phyloP scores from a whole-genome alignment of 2,888 invertebrate species.

The Prosopocoilus inquinatus region DNA sequence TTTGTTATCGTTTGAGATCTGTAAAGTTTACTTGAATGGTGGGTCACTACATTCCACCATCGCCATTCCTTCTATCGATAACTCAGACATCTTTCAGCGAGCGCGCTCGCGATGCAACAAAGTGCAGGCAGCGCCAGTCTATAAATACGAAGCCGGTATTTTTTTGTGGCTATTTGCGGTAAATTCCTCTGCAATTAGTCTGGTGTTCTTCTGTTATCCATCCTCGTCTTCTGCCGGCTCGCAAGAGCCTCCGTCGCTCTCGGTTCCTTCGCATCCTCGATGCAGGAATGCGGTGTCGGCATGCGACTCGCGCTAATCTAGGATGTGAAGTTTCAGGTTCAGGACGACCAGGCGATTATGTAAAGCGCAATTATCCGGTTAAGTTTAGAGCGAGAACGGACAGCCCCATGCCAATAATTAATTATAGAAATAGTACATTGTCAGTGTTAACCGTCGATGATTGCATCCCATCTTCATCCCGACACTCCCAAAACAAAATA shows the following conservation, averaged over 20 bases:
- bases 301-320: constrained; percentile 29
- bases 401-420: constrained; percentile 19
- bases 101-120: constrained; percentile 6
- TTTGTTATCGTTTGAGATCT: no score
- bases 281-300: constrained; percentile 28
- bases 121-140: constrained; percentile 17
- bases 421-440: neutral
- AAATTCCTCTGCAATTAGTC: constrained; percentile 38
- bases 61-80: constrained; percentile 3
- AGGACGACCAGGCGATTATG: constrained; percentile 26
- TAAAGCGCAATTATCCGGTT: constrained; percentile 28
- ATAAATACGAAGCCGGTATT: constrained; percentile 26
- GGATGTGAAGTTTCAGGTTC: constrained; percentile 30
- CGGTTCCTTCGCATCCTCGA: constrained; percentile 9
- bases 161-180: constrained; percentile 32
- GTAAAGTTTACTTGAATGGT: no score
- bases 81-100: constrained; percentile 14
- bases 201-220: constrained; percentile 23
- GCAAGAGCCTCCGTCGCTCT: constrained; percentile 12
- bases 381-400: constrained; percentile 25
- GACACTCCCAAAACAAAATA: no score
- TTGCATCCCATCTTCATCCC: no score
- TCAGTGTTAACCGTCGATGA: no score
- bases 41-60: neutral
- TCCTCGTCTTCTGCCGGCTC: constrained; percentile 12